Evolutionary conservation across 2,113 vertebrate genomes (phyloP), one percentile per base, ranked within the genome.

Genomic region (Prolemur simus): DNA sequence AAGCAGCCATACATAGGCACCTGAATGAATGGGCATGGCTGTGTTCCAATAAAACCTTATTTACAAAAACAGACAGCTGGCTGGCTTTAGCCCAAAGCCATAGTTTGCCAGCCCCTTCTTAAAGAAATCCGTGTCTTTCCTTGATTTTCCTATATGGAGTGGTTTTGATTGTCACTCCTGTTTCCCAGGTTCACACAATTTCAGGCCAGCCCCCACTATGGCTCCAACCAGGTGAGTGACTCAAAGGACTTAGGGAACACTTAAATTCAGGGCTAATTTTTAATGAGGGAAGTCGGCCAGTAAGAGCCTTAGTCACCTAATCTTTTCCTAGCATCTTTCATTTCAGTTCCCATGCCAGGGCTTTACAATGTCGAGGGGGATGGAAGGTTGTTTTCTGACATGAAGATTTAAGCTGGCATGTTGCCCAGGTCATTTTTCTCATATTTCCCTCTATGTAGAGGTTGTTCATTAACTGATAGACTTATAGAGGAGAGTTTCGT

Each of bases 361-460:
- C 80, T 91, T 82, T 95, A 90, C 92, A 80, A 29, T 34, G 63
- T 27, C 52, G 66, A 96, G 81, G 86, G 94, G 23, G 73, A 77
- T 71, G 27, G 82, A 71, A 76, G 85, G n/a, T 66, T 93, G 84
- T 89, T 96, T 97, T 94, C 84, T 84, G 90, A 63, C 90, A 87
- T 54, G 87, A 94, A 95, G 95, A 90, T 87, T 97, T 76, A 82
- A 94, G 91, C 93, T 96, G 96, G 82, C 97, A 66, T 47, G 78
- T 32, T 86, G 92, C 89, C 88, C 37, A 11, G 85, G 90, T 71
- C 93, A 87, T 97, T 94, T 96, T 47, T 98, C 93, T 97, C 95
- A 17, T 60, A 90, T 96, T 96, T 97, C 64, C 69, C n/a, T 87
- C 18, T 58, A 47, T 34, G 54, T 42, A 58, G 58, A 73, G 63